Percentiles rank a stretch among this genome's conserved stretches.
phyloP scores from a whole-genome alignment of 2,888 invertebrate genomes.

The Eilema caniola region DNA sequence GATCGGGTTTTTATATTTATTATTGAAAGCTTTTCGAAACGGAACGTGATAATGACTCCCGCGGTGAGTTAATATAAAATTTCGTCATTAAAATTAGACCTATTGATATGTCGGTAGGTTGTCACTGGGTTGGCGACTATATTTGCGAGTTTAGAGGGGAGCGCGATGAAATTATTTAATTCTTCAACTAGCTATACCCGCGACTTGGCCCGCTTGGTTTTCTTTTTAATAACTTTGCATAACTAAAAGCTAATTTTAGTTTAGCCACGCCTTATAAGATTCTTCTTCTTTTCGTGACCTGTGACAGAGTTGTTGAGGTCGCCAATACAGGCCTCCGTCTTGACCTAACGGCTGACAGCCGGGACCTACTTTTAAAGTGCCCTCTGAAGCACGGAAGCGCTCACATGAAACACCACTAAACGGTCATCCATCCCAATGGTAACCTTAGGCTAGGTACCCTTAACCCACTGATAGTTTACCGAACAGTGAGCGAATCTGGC shows the following conservation, averaged over 20 bases:
- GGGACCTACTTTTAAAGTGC: too few species aligned
- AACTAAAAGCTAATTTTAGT: not conserved
- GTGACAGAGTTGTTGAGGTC: too few species aligned
- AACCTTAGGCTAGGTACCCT: too few species aligned
- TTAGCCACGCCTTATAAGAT: too few species aligned
- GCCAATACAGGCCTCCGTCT: too few species aligned
- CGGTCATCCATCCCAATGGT: too few species aligned
- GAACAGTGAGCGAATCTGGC: too few species aligned
- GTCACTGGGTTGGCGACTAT: constrained; percentile 1
- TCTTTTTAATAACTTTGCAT: not conserved
- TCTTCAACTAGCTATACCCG: not conserved
- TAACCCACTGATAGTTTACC: too few species aligned
- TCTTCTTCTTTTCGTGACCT: too few species aligned
- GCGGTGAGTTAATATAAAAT: not conserved
- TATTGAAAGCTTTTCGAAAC: not conserved
- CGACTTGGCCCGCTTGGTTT: not conserved
- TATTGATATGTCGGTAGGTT: not conserved
- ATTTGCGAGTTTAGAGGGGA: not conserved
- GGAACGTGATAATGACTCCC: not conserved
- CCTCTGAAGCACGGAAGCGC: too few species aligned
- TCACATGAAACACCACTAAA: too few species aligned
- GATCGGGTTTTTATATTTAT: not conserved
- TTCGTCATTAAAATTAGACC: not conserved
- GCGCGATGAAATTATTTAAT: not conserved
- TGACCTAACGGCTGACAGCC: too few species aligned